Evolutionary conservation across 1,140 invertebrate genomes (phyloP).

Genomic region (Drosophila grimshawi): DNA sequence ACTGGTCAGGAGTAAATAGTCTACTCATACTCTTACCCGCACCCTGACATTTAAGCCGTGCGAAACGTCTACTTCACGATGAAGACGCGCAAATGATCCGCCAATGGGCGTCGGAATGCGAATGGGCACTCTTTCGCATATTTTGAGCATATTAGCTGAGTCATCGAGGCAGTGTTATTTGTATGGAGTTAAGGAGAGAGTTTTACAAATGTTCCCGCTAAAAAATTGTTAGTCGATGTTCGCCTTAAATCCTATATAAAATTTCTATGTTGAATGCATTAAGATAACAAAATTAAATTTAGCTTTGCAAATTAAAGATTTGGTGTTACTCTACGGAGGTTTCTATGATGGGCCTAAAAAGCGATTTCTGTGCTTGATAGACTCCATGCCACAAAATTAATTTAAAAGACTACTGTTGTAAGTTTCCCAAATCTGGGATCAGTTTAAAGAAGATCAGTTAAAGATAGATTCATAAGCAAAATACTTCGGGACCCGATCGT

Average conservation of each 20-base stretch:
- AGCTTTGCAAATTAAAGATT: too few species aligned
- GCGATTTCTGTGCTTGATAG: too few species aligned
- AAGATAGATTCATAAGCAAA: too few species aligned
- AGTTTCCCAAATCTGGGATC: too few species aligned
- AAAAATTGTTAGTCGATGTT: background rate
- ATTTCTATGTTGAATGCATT: background rate
- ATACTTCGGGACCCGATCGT: too few species aligned
- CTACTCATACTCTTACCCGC: conserved; percentile 42
- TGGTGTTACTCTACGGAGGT: too few species aligned
- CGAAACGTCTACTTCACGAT: conserved; percentile 59
- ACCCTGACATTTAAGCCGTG: conserved; percentile 74
- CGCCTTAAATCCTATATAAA: background rate
- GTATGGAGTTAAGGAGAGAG: background rate
- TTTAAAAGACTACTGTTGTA: too few species aligned
- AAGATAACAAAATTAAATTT: too few species aligned
- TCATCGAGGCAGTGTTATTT: background rate
- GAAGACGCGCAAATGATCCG: conserved; percentile 74
- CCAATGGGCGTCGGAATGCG: conserved; percentile 61
- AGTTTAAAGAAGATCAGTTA: too few species aligned
- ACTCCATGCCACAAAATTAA: too few species aligned
- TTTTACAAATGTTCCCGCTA: background rate
- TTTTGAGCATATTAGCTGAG: conserved; percentile 1
- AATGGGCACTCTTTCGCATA: conserved; percentile 4
- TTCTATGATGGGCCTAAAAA: too few species aligned
- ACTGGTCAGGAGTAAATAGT: conserved; percentile 14